phyloP scores from a whole-genome alignment of 2,797 vertebrate species.

The Centropyge bicolor region DNA sequence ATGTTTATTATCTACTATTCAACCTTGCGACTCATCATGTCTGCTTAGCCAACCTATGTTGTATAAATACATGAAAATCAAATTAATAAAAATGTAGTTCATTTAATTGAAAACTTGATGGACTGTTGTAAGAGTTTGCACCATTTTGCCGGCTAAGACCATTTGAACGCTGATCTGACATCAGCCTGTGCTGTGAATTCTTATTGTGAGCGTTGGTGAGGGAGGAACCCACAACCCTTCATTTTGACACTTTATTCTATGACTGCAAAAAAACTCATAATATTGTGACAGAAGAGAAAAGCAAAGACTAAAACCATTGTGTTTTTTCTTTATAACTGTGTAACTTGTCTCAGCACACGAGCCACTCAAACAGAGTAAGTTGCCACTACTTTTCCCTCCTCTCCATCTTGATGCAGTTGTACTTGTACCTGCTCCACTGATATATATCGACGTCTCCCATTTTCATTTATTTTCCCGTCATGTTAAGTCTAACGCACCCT shows the following conservation, averaged over 20 bases:
- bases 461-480: conserved; percentile 61
- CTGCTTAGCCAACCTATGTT: background rate
- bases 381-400: conserved; percentile 39
- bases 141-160: conserved; percentile 1
- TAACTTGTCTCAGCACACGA: conserved; percentile 79
- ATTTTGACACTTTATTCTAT: conserved; percentile 20
- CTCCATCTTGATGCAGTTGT: conserved; percentile 62
- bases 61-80: background rate
- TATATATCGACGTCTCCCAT: conserved; percentile 41
- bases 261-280: conserved; percentile 31
- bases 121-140: background rate
- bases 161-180: background rate
- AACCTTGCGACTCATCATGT: background rate
- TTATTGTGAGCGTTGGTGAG: conserved; percentile 9
- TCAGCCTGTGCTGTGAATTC: background rate
- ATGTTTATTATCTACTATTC: background rate
- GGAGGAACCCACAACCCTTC: background rate
- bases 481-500: conserved; percentile 52
- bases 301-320: conserved; percentile 57
- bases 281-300: conserved; percentile 35
- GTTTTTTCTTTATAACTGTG: conserved; percentile 65
- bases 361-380: conserved; percentile 82
- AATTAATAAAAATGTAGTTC: background rate
- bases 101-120: background rate
- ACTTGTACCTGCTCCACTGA: conserved; percentile 43